These are phyloP conservation scores for Crematogaster levior DNA, from an alignment of 2,888 invertebrate species.

Conservation along the genomic window DNA sequence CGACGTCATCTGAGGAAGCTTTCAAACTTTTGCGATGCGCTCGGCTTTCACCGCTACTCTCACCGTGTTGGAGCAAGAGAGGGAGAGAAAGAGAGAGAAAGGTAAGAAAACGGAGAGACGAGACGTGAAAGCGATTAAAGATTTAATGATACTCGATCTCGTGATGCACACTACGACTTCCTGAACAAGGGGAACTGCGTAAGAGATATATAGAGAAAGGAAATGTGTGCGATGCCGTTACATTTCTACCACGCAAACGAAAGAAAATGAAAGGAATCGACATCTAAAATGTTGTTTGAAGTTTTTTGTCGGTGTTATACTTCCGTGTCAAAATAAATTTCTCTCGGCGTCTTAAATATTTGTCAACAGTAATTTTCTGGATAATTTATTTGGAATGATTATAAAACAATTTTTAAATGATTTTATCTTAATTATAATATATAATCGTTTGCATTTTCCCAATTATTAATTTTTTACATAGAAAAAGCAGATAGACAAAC, in stretches of 20 bases:
- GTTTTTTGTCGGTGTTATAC: neutral
- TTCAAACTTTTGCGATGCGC: slow-evolving; percentile 67
- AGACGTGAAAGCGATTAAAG: slow-evolving; percentile 70
- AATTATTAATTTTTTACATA: neutral
- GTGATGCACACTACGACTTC: slow-evolving; percentile 42
- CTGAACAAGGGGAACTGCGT: slow-evolving; percentile 19
- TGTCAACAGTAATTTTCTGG: slow-evolving; percentile 63
- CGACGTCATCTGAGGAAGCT: slow-evolving; percentile 65
- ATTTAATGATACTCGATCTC: slow-evolving; percentile 54
- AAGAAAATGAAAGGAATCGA: slow-evolving; percentile 28
- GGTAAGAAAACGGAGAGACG: slow-evolving; percentile 33
- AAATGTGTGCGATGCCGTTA: neutral
- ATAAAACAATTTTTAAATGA: slow-evolving; percentile 40
- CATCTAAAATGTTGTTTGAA: neutral
- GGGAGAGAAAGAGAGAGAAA: neutral
- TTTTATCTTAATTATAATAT: slow-evolving; percentile 26
- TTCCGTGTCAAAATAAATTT: slow-evolving; percentile 9
- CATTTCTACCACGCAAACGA: neutral
- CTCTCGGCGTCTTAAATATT: slow-evolving; percentile 12
- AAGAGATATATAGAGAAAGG: slow-evolving; percentile 3
- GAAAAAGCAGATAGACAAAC: neutral
- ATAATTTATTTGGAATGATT: slow-evolving; percentile 25
- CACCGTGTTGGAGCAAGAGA: slow-evolving; percentile 41
- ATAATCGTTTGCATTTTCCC: neutral
- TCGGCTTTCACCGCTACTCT: slow-evolving; percentile 67